phyloP scores from a whole-genome alignment of 2,888 invertebrate species.

The Pseudoips prasinana region DNA sequence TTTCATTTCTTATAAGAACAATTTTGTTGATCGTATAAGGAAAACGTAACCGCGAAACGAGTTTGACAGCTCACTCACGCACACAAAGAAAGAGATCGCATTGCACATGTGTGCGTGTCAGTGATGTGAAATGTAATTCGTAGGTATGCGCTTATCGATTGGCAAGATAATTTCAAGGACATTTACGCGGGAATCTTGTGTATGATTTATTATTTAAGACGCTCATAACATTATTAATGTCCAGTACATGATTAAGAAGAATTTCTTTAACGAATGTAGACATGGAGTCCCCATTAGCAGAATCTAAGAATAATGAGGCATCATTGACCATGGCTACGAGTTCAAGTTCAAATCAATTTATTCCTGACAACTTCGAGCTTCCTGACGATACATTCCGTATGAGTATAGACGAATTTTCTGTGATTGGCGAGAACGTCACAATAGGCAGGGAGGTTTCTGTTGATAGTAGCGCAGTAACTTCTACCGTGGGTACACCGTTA shows the following conservation, averaged over 20 bases:
- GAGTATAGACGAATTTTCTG: conserved; percentile 62
- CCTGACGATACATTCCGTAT: conserved; percentile 69
- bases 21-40: conserved; percentile 34
- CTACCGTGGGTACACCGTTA: conserved; percentile 35
- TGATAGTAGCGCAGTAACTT: conserved; percentile 34
- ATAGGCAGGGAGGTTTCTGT: conserved; percentile 50
- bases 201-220: conserved; percentile 31
- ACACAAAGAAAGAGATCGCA: conserved; percentile 44
- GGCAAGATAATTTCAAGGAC: conserved; percentile 72
- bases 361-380: conserved; percentile 57
- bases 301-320: conserved; percentile 40
- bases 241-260: not conserved
- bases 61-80: conserved; percentile 73
- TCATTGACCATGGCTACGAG: conserved; percentile 36
- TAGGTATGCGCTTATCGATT: conserved; percentile 69
- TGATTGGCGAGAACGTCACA: conserved; percentile 71
- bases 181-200: conserved; percentile 26
- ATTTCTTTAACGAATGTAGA: conserved; percentile 12
- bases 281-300: conserved; percentile 52
- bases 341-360: conserved; percentile 59
- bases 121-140: conserved; percentile 69
- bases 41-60: conserved; percentile 66
- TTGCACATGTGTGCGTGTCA: conserved; percentile 66
- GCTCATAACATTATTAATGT: conserved; percentile 12
- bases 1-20: conserved; percentile 36